A percentile compares a stretch with the other conserved stretches of the same genome.
Conservation (phyloP, 2,888 invertebrate genomes). For the Sarcophaga caerulescens region DNA sequence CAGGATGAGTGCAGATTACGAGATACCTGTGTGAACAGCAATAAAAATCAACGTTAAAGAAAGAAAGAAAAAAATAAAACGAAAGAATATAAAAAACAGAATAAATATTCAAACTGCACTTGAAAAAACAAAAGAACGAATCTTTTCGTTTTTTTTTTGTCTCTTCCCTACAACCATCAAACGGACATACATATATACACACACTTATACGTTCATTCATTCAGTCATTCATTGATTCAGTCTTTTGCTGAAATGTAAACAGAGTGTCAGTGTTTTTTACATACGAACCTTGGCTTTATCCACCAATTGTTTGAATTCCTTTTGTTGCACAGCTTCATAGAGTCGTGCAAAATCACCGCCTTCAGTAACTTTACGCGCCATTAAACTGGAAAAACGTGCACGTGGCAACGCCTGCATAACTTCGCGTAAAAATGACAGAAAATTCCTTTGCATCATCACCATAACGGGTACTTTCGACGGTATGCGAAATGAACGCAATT, state of each 20-base stretch:
- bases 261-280: not conserved
- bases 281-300: constrained; percentile 72
- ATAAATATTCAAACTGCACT: constrained; percentile 21
- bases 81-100: not conserved
- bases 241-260: not conserved
- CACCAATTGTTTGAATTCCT: constrained; percentile 73
- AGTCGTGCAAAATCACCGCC: constrained; percentile 74
- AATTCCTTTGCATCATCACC: constrained; percentile 73
- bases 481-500: constrained; percentile 71
- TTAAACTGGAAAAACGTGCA: constrained; percentile 71
- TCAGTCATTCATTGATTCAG: not conserved
- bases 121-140: not conserved
- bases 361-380: constrained; percentile 73
- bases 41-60: constrained; percentile 41
- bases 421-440: constrained; percentile 74
- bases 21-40: constrained; percentile 69
- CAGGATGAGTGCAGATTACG: constrained; percentile 69
- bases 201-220: not conserved
- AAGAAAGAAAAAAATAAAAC: constrained; percentile 3
- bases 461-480: constrained; percentile 74
- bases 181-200: not conserved
- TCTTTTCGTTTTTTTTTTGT: not conserved
- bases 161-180: not conserved
- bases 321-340: constrained; percentile 71
- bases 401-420: constrained; percentile 73